These are phyloP conservation scores for Carposina sasakii DNA, from an alignment of 1,140 invertebrate genomes.

Conservation along the genomic window DNA sequence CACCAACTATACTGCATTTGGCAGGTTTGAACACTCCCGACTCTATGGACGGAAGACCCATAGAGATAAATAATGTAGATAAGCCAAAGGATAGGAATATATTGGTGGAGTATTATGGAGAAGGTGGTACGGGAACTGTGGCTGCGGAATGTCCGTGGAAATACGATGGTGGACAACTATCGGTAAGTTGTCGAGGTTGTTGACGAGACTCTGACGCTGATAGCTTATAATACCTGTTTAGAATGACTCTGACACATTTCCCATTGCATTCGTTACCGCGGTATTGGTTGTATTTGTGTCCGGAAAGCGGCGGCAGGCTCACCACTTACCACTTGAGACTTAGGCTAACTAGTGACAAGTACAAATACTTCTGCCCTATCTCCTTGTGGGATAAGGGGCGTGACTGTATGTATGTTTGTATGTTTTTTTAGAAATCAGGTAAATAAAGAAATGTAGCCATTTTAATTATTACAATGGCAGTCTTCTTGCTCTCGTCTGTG, in stretches of 20 bases:
- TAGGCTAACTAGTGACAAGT: too few relatives aligned
- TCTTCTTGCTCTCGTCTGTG: too few relatives aligned
- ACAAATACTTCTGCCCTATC: too few relatives aligned
- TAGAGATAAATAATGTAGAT: constrained; percentile 44
- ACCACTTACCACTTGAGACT: too few relatives aligned
- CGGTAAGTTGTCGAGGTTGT: constrained; percentile 71
- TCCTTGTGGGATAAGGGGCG: too few relatives aligned
- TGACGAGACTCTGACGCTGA: not conserved
- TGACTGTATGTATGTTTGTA: too few relatives aligned
- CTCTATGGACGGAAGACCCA: constrained; percentile 79
- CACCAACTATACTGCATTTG: constrained; percentile 85
- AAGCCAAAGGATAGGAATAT: constrained; percentile 69
- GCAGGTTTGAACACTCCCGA: constrained; percentile 69
- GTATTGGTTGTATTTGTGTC: not conserved
- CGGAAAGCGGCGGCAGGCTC: not conserved
- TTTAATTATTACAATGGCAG: too few relatives aligned
- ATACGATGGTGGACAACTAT: constrained; percentile 70
- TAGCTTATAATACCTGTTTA: not conserved
- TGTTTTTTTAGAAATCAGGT: too few relatives aligned
- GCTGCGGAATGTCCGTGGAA: constrained; percentile 74
- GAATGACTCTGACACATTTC: too few relatives aligned
- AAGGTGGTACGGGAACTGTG: constrained; percentile 72
- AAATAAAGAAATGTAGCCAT: too few relatives aligned
- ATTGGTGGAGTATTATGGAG: constrained; percentile 86
- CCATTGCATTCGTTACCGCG: not conserved